phyloP scores from a whole-genome alignment of 2,888 invertebrate genomes.

The Drosophila putrida region DNA sequence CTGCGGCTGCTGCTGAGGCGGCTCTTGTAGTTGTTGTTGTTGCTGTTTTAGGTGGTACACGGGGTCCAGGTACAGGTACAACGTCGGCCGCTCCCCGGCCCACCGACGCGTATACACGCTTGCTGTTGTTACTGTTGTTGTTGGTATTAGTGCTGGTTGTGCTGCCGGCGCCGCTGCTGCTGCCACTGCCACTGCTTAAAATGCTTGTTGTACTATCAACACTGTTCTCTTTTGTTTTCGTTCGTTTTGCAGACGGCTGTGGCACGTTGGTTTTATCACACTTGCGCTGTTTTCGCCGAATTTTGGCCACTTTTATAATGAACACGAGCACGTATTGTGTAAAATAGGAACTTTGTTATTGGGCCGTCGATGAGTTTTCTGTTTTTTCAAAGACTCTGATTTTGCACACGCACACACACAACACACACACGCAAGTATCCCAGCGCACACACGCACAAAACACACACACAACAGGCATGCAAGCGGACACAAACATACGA shows the following conservation, averaged over 20 bases:
- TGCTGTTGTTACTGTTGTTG: constrained; percentile 42
- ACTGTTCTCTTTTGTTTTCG: constrained; percentile 75
- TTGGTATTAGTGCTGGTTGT: constrained; percentile 41
- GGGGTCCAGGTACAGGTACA: constrained; percentile 50
- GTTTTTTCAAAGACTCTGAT: constrained; percentile 55
- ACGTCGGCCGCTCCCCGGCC: constrained; percentile 72
- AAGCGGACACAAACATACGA: constrained; percentile 50
- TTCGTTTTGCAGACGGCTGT: constrained; percentile 70
- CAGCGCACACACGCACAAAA: constrained; percentile 40
- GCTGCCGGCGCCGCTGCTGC: constrained; percentile 56
- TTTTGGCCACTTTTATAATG: constrained; percentile 76
- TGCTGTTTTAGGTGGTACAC: constrained; percentile 51
- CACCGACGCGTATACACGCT: constrained; percentile 54
- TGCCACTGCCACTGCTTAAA: constrained; percentile 56
- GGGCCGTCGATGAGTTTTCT: constrained; percentile 41
- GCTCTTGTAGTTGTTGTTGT: constrained; percentile 31
- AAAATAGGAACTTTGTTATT: constrained; percentile 64
- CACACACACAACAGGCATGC: constrained; percentile 32
- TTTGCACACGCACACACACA: constrained; percentile 59
- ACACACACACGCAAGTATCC: constrained; percentile 39
- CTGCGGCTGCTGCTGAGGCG: constrained; percentile 20
- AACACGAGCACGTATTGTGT: constrained; percentile 55
- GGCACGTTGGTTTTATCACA: constrained; percentile 73
- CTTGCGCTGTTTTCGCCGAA: constrained; percentile 81
- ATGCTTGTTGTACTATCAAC: constrained; percentile 73